Base-by-base conservation (phyloP, 2,113 vertebrate genomes). In the Periophthalmodon schlosseri region DNA sequence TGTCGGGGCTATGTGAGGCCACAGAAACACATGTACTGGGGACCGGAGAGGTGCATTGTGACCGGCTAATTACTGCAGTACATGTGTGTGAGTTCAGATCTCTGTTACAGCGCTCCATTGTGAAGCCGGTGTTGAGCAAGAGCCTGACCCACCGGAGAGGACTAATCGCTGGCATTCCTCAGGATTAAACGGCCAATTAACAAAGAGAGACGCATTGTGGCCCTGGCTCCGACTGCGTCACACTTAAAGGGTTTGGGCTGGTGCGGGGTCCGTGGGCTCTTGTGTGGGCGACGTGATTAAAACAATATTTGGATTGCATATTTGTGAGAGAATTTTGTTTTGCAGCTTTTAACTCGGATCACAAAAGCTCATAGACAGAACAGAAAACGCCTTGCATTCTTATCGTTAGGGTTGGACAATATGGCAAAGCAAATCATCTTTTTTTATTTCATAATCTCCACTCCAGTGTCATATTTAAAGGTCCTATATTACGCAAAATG, bases 111-210 rank as follows among this genome's bases (percentile, higher is more conserved):
- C 87, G 74, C 1, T 85, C 84, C 83, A 87, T 94, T 93, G 93
- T 93, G 84, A 80, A 72, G 81, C 69, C 81, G 84, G 87, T 78
- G 85, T 93, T 94, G 89, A 89, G 91, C 86, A 93, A 94, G 91
- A 90, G 84, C 83, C 83, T 85, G 88, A 88, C 83, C 88, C 83
- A 83, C 85, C 76, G 49, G 86, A 56, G 75, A 79, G 79, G 68
- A 75, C 91, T 92, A 93, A 94, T 94, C 90, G 93, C 90, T 85
- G 74, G 77, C 92, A 94, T 94, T 94, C 94, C 90, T 91, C 63
- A 28, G 93, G 93, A 94, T 94, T 94, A 94, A 86, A 90, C 82
- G 18, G 81, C 92, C 93, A 94, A 94, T 94, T 94, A 94, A 92
- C 91, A 84, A 92, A 93, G 88, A 93, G 90, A 89, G 93, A 91